Percentiles rank a stretch among this genome's conserved stretches.
Conservation (phyloP, 2,888 invertebrate species). For the Synanthedon formicaeformis region DNA sequence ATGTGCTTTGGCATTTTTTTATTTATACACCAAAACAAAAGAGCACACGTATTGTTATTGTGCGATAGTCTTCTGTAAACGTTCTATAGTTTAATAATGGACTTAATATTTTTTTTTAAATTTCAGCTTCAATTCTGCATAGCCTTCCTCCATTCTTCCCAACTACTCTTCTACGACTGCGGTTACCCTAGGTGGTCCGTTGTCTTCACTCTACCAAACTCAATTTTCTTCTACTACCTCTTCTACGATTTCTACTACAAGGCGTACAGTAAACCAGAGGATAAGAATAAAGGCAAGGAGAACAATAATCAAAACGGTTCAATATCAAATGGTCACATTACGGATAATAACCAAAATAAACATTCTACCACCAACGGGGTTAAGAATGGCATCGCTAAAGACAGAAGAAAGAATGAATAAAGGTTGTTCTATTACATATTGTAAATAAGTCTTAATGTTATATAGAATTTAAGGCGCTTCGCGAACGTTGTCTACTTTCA, state of each 20-base stretch:
- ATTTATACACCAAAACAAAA: too few species aligned
- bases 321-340: slow-evolving; percentile 13
- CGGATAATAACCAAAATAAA: slow-evolving; percentile 6
- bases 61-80: too few species aligned
- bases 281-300: slow-evolving; percentile 25
- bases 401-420: slow-evolving; percentile 13
- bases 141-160: slow-evolving; percentile 87
- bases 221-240: slow-evolving; percentile 91
- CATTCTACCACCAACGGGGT: slow-evolving; percentile 13
- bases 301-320: slow-evolving; percentile 22
- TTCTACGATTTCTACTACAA: slow-evolving; percentile 93
- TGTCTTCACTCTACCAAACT: slow-evolving; percentile 88
- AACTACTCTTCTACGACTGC: slow-evolving; percentile 87
- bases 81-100: not conserved
- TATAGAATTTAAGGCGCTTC: too few species aligned
- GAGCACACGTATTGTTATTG: too few species aligned
- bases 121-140: slow-evolving; percentile 90
- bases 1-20: too few species aligned
- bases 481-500: too few species aligned
- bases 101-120: slow-evolving; percentile 6
- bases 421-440: not conserved
- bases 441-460: not conserved
- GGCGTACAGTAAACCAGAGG: slow-evolving; percentile 70
- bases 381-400: slow-evolving; percentile 4
- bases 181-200: slow-evolving; percentile 88